phyloP scores from a whole-genome alignment of 2,113 vertebrate genomes.

The Zeus faber region DNA sequence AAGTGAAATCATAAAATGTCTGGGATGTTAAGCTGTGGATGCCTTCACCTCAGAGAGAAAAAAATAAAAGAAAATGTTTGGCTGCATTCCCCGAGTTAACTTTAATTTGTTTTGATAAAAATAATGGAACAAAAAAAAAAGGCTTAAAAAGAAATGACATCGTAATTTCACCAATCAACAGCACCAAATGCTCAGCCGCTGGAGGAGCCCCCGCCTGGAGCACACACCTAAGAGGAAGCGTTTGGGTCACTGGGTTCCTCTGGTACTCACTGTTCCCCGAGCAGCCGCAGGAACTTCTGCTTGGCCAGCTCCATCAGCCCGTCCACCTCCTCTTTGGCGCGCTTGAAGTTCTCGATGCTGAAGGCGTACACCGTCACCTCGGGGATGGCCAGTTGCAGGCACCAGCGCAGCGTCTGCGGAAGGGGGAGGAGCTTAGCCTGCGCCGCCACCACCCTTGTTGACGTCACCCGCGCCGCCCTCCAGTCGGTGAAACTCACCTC shows the following conservation, averaged over 20 bases:
- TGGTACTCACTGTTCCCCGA: slow-evolving; percentile 89
- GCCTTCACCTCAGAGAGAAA: too few species aligned
- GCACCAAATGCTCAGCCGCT: too few species aligned
- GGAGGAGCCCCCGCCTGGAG: too few species aligned
- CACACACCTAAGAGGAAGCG: too few species aligned
- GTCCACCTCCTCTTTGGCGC: slow-evolving; percentile 91
- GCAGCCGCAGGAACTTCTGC: slow-evolving; percentile 87
- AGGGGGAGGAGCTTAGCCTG: not conserved
- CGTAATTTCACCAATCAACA: too few species aligned
- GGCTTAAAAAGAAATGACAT: too few species aligned
- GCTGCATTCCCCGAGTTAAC: too few species aligned
- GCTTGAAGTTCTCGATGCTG: slow-evolving; percentile 98
- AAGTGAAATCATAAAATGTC: too few species aligned
- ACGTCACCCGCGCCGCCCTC: not conserved
- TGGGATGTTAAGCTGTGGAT: too few species aligned
- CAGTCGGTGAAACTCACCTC: slow-evolving; percentile 75
- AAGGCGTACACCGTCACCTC: slow-evolving; percentile 98
- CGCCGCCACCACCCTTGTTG: not conserved
- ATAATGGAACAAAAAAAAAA: too few species aligned
- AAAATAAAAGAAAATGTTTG: too few species aligned
- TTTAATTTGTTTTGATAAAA: too few species aligned
- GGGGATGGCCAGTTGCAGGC: slow-evolving; percentile 88
- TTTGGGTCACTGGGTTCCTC: not conserved
- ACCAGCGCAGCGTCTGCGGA: slow-evolving; percentile 89
- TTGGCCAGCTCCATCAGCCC: slow-evolving; percentile 94